phyloP scores from a whole-genome alignment of 2,797 vertebrate species.

The Microhierax caerulescens region DNA sequence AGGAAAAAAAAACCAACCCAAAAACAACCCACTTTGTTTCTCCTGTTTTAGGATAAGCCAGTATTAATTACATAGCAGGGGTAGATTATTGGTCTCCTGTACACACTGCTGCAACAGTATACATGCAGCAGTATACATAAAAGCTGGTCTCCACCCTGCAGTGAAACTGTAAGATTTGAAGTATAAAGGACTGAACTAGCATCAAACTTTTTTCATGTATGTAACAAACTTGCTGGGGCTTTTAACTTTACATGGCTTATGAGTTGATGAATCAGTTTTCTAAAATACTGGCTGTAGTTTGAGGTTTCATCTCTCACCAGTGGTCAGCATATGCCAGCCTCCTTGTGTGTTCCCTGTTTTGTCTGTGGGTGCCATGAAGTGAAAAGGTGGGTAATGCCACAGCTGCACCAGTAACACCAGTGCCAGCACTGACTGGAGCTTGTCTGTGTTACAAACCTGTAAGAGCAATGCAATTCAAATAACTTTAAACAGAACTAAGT shows the following conservation, averaged over 20 bases:
- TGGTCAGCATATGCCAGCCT: neutral
- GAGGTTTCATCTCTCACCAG: neutral
- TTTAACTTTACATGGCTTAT: rapidly evolving
- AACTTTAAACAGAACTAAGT: neutral
- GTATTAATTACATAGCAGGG: neutral
- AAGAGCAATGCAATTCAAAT: neutral
- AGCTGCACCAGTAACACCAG: neutral
- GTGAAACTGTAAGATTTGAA: neutral
- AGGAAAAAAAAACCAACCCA: neutral
- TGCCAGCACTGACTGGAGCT: neutral
- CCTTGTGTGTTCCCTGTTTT: neutral
- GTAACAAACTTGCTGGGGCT: neutral
- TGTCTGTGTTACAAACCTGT: rapidly evolving
- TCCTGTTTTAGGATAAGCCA: neutral
- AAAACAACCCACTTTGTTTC: neutral
- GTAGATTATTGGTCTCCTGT: neutral
- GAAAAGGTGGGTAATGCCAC: neutral
- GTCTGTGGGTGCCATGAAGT: neutral
- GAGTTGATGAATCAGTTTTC: neutral
- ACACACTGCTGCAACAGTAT: rapidly evolving
- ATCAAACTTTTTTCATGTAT: neutral
- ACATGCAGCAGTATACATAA: neutral
- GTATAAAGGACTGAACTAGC: neutral
- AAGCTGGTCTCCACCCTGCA: neutral
- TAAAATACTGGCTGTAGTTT: neutral